A percentile compares a stretch with the other conserved stretches of the same genome.
Evolutionary conservation across 2,888 invertebrate genomes (phyloP).

Genomic region (Epicampocera succincta): DNA sequence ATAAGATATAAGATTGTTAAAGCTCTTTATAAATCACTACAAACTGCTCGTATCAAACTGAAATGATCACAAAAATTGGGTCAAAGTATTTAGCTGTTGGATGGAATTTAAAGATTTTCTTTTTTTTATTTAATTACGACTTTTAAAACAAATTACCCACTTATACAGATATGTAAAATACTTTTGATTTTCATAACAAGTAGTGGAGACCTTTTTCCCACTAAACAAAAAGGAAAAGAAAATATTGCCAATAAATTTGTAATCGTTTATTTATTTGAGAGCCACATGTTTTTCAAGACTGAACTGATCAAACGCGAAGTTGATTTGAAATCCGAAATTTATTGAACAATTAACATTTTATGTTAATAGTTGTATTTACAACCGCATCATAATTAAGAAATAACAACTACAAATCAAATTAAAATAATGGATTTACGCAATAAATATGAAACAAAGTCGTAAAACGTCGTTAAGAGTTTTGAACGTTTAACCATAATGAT

Average conservation of each 20-base stretch:
- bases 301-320: not conserved
- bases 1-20: no score
- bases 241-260: slow-evolving; percentile 3
- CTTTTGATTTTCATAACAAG: not conserved
- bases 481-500: not conserved
- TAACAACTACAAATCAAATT: slow-evolving; percentile 14
- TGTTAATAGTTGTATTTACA: slow-evolving; percentile 14
- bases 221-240: slow-evolving; percentile 1
- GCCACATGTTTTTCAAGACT: slow-evolving; percentile 29
- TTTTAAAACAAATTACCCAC: not conserved
- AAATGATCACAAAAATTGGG: no score
- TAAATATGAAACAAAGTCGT: slow-evolving; percentile 6
- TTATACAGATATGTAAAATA: not conserved
- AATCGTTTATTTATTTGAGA: not conserved
- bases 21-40: no score
- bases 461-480: not conserved
- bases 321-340: slow-evolving; percentile 5
- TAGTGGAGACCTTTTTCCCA: slow-evolving; percentile 9
- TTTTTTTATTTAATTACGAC: no score
- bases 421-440: slow-evolving; percentile 26
- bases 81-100: no score
- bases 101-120: no score
- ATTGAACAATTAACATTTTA: slow-evolving; percentile 9
- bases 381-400: slow-evolving; percentile 20
- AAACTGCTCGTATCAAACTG: no score